Evolutionary conservation across 2,113 vertebrate genomes (phyloP).

Genomic region (Emberiza fucata): DNA sequence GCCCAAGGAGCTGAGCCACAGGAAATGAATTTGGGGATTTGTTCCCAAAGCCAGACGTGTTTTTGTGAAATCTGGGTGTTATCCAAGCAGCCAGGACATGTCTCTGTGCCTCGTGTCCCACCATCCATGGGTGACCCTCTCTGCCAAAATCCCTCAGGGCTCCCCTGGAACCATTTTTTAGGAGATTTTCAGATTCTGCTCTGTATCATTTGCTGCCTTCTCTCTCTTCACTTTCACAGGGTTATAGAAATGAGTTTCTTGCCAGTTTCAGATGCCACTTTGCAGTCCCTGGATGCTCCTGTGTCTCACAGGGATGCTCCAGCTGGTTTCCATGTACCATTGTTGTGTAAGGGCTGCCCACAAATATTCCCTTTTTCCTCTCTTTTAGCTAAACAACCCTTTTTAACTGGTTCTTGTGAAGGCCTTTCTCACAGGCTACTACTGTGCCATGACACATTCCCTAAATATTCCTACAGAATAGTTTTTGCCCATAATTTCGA

Average conservation of each 20-base stretch:
- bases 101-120: background rate
- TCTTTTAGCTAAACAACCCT: background rate
- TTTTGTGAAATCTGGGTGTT: background rate
- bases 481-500: background rate
- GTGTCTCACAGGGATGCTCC: background rate
- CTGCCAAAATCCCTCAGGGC: background rate
- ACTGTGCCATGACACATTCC: background rate
- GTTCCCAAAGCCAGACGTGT: background rate
- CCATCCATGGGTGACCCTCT: fast-evolving
- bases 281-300: background rate
- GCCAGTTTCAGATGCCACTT: background rate
- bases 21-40: background rate
- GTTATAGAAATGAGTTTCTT: background rate
- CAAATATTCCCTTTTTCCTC: background rate
- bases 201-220: background rate
- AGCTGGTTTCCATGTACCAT: background rate
- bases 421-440: background rate
- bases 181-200: background rate
- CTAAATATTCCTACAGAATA: background rate
- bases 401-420: background rate
- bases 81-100: background rate
- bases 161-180: fast-evolving
- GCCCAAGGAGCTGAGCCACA: background rate
- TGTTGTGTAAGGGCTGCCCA: conserved; percentile 39
- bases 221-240: background rate